These are phyloP conservation scores for Fratercula arctica DNA, from an alignment of 2,797 vertebrate species.

Conservation along the genomic window DNA sequence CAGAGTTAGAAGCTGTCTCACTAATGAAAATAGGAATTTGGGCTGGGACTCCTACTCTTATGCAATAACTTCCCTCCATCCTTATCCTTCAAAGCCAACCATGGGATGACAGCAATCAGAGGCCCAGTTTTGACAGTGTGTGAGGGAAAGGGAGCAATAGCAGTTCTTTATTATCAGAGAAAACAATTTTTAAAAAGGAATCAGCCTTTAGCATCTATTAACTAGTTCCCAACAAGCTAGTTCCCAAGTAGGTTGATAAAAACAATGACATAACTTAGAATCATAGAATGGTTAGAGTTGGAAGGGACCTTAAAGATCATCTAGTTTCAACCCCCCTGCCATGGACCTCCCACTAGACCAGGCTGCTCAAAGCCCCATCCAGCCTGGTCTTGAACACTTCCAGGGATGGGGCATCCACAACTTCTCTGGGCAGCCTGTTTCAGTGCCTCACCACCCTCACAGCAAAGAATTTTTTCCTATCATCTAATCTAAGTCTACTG, in stretches of 20 bases:
- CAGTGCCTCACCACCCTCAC: too few relatives aligned
- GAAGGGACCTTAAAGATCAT: too few relatives aligned
- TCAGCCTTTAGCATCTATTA: background rate
- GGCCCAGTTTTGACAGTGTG: background rate
- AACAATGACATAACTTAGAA: background rate
- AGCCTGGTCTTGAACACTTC: too few relatives aligned
- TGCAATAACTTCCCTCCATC: background rate
- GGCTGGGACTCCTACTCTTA: background rate
- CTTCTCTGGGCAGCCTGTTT: too few relatives aligned
- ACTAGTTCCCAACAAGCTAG: background rate
- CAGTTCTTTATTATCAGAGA: background rate
- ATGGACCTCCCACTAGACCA: too few relatives aligned
- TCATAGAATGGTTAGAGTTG: too few relatives aligned
- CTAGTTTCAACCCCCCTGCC: too few relatives aligned
- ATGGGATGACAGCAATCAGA: background rate
- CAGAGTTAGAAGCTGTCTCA: background rate
- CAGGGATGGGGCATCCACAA: too few relatives aligned
- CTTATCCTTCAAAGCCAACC: background rate
- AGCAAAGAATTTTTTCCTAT: too few relatives aligned
- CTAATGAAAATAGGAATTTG: background rate
- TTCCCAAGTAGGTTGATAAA: background rate
- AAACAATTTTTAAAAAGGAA: background rate
- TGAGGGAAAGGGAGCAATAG: background rate
- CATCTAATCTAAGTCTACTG: too few relatives aligned
- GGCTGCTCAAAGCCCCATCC: too few relatives aligned